Evolutionary conservation across 2,797 vertebrate species (phyloP), one percentile per base, ranked within the genome.

Genomic region (Pteropus rufus): DNA sequence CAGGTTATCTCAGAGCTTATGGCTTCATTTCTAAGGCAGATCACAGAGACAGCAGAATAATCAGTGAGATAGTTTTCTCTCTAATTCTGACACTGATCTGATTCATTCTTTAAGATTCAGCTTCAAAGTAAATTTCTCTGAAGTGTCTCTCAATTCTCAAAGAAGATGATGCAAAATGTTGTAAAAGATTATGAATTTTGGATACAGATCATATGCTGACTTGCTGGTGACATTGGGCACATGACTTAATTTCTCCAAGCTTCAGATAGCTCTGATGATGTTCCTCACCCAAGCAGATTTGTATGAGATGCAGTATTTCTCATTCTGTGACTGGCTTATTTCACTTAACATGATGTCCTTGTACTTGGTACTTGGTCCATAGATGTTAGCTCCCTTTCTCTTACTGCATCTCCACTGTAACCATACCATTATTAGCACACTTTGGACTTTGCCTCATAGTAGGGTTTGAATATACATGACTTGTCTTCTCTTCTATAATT

Each of bases 121-220:
- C 9, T 81, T 62, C 15, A 11, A 84, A 92, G 64, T 65, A 89
- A 77, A 82, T 91, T 85, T 95, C 73, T 76, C 92, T 95, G 56
- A 86, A 70, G 7, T 44, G 56, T 62, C 44, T 26, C 67, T 93
- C 73, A 82, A 4, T 72, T 62, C 24, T 26, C 69, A 69, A 82
- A 94, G n/a, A 44, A 93, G 16, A 62, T 29, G 9, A 62, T 67
- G 11, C 1, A 83, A 73, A 81, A 65, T 90, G 16, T 41, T 36
- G n/a, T 12, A 18, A 65, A 91, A 86, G 15, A 76, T 60, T 26
- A 44, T 41, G 58, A 21, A 58, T 58, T 72, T 96, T 10, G 14
- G 29, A 89, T 39, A 9, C 8, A 65, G 58, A 70, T 90, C 54
- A 76, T 80, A 67, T 87, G 10, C 9, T 49, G 5, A 79, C 14